These are phyloP conservation scores for Masticophis lateralis DNA, from an alignment of 2,797 vertebrate genomes.

Conservation along the genomic window DNA sequence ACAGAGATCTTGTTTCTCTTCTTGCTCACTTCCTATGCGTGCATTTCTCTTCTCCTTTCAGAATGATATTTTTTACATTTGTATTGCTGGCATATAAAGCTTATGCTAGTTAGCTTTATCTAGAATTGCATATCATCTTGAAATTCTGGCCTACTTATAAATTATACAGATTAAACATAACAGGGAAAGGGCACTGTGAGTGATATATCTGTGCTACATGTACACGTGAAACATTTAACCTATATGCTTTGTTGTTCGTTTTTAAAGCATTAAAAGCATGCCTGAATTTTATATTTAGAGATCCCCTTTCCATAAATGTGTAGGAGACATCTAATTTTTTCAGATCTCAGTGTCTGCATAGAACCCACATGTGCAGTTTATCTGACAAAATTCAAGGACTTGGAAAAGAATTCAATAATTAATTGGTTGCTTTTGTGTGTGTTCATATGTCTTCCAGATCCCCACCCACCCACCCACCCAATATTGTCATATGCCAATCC, in stretches of 20 bases:
- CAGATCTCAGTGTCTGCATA: not conserved
- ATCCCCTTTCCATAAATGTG: not conserved
- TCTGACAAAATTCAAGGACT: not conserved
- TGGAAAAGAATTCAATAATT: not conserved
- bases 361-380: not conserved
- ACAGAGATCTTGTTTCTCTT: not conserved
- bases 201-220: not conserved
- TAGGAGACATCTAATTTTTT: not conserved
- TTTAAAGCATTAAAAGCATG: not conserved
- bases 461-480: not conserved
- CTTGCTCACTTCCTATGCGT: not conserved
- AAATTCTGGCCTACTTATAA: not conserved
- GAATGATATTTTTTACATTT: not conserved
- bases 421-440: not conserved
- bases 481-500: not conserved
- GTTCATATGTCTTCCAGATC: not conserved
- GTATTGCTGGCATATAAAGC: not conserved
- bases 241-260: not conserved
- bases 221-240: not conserved
- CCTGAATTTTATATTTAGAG: not conserved
- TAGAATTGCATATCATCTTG: not conserved
- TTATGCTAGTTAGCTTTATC: not conserved
- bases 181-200: not conserved
- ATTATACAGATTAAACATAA: not conserved
- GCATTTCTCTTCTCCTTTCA: not conserved